Conservation (phyloP, 2,888 invertebrate species). For the Lordiphosa andalusiaca region DNA sequence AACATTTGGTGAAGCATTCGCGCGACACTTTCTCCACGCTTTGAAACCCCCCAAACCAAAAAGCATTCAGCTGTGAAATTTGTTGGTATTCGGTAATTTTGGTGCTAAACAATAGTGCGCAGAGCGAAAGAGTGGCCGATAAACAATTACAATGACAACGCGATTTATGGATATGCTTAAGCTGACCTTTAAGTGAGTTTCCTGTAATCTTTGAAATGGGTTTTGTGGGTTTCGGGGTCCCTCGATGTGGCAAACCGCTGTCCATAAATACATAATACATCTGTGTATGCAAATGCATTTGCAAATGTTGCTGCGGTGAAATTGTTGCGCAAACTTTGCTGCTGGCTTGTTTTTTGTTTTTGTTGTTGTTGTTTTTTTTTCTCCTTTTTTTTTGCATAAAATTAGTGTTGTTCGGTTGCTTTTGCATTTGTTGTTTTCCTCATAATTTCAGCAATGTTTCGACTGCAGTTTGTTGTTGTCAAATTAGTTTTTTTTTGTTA, state of each 20-base stretch:
- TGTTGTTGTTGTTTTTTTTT: too few relatives aligned
- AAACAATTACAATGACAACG: constrained; percentile 51
- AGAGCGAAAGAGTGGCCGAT: background rate
- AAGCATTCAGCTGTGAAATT: constrained; percentile 16
- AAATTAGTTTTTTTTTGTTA: constrained; percentile 28
- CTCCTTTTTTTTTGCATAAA: constrained; percentile 44
- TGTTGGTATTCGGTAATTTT: constrained; percentile 15
- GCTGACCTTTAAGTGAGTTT: constrained; percentile 76
- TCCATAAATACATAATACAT: constrained; percentile 17
- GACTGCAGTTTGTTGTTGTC: constrained; percentile 19
- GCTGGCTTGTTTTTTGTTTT: constrained; percentile 22
- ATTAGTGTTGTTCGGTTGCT: constrained; percentile 26
- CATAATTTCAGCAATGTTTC: constrained; percentile 19
- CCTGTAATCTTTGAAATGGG: constrained; percentile 3
- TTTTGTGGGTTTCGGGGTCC: constrained; percentile 30
- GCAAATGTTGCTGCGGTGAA: constrained; percentile 46
- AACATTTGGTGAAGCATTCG: too few relatives aligned
- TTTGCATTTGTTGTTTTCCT: constrained; percentile 33
- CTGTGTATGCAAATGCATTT: constrained; percentile 15
- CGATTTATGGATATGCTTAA: constrained; percentile 72
- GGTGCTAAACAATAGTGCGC: constrained; percentile 8
- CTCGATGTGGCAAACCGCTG: constrained; percentile 26
- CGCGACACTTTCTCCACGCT: too few relatives aligned
- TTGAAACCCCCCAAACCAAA: too few relatives aligned
- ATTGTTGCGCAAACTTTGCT: constrained; percentile 61